Evolutionary conservation across 2,888 invertebrate genomes (phyloP).

Genomic region (Celastrina argiolus): DNA sequence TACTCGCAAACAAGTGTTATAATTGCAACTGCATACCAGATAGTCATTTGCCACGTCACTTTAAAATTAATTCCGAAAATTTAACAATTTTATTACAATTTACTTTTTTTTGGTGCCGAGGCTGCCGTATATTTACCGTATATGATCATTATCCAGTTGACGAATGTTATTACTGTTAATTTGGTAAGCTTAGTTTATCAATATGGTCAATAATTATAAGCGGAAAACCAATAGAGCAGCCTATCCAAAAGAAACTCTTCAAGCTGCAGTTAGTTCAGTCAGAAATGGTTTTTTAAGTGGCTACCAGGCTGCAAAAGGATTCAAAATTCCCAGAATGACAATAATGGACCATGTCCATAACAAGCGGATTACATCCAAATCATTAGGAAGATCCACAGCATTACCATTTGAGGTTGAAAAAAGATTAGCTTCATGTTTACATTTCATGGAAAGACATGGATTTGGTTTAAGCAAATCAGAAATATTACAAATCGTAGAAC

Average conservation of each 20-base stretch:
- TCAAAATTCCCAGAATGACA: slow-evolving; percentile 26
- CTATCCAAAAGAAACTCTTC: neutral
- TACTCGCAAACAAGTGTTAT: slow-evolving; percentile 10
- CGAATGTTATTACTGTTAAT: no score
- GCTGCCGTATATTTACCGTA: no score
- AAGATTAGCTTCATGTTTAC: slow-evolving; percentile 25
- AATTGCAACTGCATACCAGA: slow-evolving; percentile 1
- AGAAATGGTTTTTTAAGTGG: neutral
- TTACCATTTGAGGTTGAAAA: slow-evolving; percentile 25
- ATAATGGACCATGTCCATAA: slow-evolving; percentile 28
- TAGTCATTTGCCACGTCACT: slow-evolving; percentile 8
- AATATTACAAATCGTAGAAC: slow-evolving; percentile 18
- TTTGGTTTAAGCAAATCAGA: slow-evolving; percentile 28
- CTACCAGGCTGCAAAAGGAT: neutral
- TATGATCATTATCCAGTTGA: no score
- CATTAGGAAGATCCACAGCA: slow-evolving; percentile 27
- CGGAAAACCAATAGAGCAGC: no score
- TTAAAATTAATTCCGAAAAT: neutral
- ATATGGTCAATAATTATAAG: no score
- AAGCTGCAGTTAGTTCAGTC: neutral
- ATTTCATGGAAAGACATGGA: slow-evolving; percentile 30
- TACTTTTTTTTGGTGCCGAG: no score
- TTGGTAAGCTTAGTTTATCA: no score
- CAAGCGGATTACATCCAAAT: slow-evolving; percentile 26
- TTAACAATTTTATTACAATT: no score